Percentiles rank a stretch among this genome's conserved stretches.
Evolutionary conservation across 2,888 invertebrate species (phyloP).

Genomic region (Andrena camellia): DNA sequence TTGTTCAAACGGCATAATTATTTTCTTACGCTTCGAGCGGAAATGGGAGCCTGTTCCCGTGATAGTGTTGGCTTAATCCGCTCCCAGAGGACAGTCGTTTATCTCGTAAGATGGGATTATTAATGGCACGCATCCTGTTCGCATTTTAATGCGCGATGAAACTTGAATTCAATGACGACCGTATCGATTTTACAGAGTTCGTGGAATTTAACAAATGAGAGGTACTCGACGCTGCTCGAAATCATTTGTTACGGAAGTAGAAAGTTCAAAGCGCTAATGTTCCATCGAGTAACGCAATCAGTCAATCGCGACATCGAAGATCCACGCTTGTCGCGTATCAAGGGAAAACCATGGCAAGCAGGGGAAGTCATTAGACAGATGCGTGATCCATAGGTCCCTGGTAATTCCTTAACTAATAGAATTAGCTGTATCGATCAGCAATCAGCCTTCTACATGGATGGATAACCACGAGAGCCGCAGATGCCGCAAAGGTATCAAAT

Average conservation of each 20-base stretch:
- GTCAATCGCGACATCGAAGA: not conserved
- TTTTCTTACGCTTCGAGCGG: slow-evolving; percentile 16
- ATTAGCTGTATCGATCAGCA: slow-evolving; percentile 42
- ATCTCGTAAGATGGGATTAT: not conserved
- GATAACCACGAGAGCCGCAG: slow-evolving; percentile 51
- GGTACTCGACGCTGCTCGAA: too few species aligned
- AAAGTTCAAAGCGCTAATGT: not conserved
- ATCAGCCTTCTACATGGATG: slow-evolving; percentile 41
- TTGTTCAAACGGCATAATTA: slow-evolving; percentile 34
- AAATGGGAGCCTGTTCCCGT: not conserved
- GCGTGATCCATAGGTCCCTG: not conserved
- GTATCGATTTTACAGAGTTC: not conserved
- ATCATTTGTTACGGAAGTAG: not conserved
- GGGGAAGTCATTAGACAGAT: not conserved
- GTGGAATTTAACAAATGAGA: too few species aligned
- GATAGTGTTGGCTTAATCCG: not conserved
- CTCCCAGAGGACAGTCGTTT: not conserved
- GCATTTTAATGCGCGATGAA: not conserved
- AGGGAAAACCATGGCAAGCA: slow-evolving; percentile 1
- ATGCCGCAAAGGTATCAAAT: slow-evolving; percentile 53
- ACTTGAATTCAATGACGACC: slow-evolving; percentile 4
- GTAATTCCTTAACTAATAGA: slow-evolving; percentile 54
- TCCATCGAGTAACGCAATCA: not conserved
- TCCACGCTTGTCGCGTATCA: not conserved
- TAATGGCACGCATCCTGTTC: not conserved